Percentiles rank a stretch among this genome's conserved stretches.
Evolutionary conservation across 1,140 invertebrate genomes (phyloP).

Genomic region (Nautilus pompilius): DNA sequence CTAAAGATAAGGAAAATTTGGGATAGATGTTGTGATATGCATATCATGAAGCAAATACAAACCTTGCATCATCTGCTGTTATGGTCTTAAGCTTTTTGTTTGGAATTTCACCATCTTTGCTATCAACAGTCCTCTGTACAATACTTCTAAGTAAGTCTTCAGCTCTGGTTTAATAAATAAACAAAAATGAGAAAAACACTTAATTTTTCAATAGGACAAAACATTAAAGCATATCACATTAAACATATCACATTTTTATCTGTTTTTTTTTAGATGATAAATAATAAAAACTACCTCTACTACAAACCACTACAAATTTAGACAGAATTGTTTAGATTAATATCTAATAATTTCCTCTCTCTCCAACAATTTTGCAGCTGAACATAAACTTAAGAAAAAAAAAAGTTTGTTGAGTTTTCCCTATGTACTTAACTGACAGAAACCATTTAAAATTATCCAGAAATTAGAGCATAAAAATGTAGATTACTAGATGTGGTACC

Average conservation of each 20-base stretch:
- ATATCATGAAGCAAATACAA: not conserved
- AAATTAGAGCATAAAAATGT: too few species aligned
- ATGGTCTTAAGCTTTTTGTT: constrained; percentile 26
- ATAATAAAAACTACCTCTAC: not conserved
- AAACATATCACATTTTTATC: not conserved
- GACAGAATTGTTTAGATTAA: not conserved
- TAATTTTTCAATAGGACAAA: not conserved
- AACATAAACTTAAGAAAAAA: too few species aligned
- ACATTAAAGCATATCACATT: not conserved
- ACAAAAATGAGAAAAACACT: not conserved
- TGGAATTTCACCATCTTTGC: constrained; percentile 19
- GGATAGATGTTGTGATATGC: not conserved
- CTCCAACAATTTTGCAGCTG: too few species aligned
- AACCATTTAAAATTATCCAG: too few species aligned
- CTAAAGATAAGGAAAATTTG: not conserved
- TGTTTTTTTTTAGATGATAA: not conserved
- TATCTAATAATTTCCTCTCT: not conserved
- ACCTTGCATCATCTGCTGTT: constrained; percentile 33
- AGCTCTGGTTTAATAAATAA: constrained; percentile 24
- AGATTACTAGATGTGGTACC: too few species aligned
- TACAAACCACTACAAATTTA: not conserved
- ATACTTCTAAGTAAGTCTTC: constrained; percentile 37
- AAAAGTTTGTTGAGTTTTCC: too few species aligned
- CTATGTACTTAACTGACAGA: too few species aligned
- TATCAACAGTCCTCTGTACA: constrained; percentile 21